Evolutionary conservation across 2,113 vertebrate species (phyloP).

Genomic region (Rhabdornis inornatus): DNA sequence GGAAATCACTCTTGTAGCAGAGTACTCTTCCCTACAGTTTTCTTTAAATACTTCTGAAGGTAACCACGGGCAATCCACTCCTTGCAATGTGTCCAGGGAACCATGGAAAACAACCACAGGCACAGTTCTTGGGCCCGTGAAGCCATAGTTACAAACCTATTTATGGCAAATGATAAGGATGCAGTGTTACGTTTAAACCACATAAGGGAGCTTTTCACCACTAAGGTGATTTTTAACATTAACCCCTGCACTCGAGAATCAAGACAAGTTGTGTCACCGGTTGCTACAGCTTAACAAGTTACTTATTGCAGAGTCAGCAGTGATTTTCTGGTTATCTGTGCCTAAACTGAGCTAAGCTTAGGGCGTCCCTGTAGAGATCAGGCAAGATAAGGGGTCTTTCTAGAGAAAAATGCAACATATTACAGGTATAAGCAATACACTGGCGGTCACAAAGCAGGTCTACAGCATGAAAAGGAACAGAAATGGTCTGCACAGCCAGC

Average conservation of each 20-base stretch:
- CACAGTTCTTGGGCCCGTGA: neutral
- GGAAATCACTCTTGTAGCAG: neutral
- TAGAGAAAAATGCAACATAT: neutral
- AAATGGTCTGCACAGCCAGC: neutral
- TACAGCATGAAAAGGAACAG: neutral
- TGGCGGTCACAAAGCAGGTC: neutral
- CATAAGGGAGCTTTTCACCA: neutral
- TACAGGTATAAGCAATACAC: neutral
- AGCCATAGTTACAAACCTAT: constrained; percentile 9
- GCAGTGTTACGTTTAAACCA: neutral
- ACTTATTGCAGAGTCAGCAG: neutral
- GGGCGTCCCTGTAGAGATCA: neutral
- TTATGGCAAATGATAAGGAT: constrained; percentile 29
- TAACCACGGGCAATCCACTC: neutral
- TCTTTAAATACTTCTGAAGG: neutral
- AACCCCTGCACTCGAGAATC: neutral
- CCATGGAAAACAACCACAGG: neutral
- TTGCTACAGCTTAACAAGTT: neutral
- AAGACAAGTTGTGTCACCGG: neutral
- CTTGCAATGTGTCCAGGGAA: neutral
- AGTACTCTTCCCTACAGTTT: neutral
- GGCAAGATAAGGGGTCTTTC: neutral
- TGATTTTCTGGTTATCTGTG: neutral
- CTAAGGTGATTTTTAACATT: neutral
- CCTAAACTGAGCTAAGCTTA: neutral